Evolutionary conservation across 2,113 vertebrate species (phyloP).

Genomic region (Ancistrus triradiatus): DNA sequence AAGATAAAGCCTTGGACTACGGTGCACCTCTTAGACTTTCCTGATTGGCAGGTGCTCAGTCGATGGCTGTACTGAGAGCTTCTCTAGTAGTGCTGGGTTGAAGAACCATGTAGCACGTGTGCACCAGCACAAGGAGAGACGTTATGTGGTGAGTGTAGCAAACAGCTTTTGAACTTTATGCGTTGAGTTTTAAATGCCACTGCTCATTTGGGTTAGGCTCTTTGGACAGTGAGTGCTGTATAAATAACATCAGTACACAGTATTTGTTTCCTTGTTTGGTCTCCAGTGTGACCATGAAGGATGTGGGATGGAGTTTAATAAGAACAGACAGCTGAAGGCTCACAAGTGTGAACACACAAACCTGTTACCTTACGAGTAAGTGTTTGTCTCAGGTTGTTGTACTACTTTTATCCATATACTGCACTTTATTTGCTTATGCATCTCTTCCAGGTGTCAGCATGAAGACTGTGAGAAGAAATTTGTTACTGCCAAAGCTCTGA

Average conservation of each 20-base stretch:
- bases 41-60: constrained; percentile 70
- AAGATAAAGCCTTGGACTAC: too few species aligned
- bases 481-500: constrained; percentile 64
- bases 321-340: constrained; percentile 80
- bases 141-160: constrained; percentile 67
- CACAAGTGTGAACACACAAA: constrained; percentile 78
- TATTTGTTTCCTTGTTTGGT: constrained; percentile 23
- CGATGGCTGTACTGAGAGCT: constrained; percentile 74
- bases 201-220: too few species aligned
- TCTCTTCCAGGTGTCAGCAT: constrained; percentile 69
- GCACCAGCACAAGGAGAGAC: constrained; percentile 69
- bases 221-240: too few species aligned
- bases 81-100: constrained; percentile 74
- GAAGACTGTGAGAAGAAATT: constrained; percentile 77
- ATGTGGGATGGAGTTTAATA: constrained; percentile 79
- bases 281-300: constrained; percentile 76
- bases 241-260: too few species aligned
- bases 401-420: too few species aligned
- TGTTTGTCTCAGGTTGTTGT: too few species aligned
- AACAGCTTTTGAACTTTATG: not conserved
- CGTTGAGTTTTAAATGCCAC: too few species aligned
- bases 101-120: constrained; percentile 79
- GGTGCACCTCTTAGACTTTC: too few species aligned
- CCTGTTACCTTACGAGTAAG: constrained; percentile 76
- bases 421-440: too few species aligned